Evolutionary conservation across 1,140 invertebrate genomes (phyloP), one percentile per base, ranked within the genome.

Genomic region (Melanaphis sacchari): DNA sequence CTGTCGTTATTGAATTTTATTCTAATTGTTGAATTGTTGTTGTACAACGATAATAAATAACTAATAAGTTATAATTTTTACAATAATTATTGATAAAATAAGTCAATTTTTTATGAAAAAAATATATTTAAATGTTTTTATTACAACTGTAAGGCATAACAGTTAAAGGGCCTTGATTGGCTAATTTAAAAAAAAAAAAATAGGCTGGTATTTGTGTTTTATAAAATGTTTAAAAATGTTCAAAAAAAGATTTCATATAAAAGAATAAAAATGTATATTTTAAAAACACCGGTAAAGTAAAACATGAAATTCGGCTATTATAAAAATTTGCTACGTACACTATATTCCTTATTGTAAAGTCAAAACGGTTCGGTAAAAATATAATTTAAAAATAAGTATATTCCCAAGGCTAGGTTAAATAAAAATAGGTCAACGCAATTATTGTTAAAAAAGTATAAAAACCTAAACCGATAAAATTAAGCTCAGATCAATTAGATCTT

Each of bases 141-240:
- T 66, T n/a, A 59, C 3, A n/a, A 66, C 31, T n/a, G 4, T 15
- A 59, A 31, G 31, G 31, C 2, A 22, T 11, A 31, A 59, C 7
- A 26, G 26, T 11, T 59, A 31, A 0, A 52, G 21, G 8, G 21
- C n/a, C n/a, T n/a, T n/a, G n/a, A n/a, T n/a, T n/a, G n/a, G n/a
- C n/a, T n/a, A n/a, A n/a, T n/a, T n/a, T n/a, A n/a, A n/a, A n/a
- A n/a, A n/a, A n/a, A n/a, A n/a, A n/a, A n/a, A n/a, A n/a, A n/a
- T 31, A 66, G n/a, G 31, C 11, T 11, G 0, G 0, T n/a, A 0
- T n/a, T n/a, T n/a, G 1, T 15, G 3, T 3, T 66, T 0, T 59
- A n/a, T 31, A 66, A 31, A 66, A n/a, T 4, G 26, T 1, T 31
- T n/a, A 66, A 66, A 59, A 9, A 15, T 59, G 1, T 11, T 31